A percentile compares a stretch with the other conserved stretches of the same genome.
Evolutionary conservation across 2,888 invertebrate genomes (phyloP).

Genomic region (Himalopsyche japonica): DNA sequence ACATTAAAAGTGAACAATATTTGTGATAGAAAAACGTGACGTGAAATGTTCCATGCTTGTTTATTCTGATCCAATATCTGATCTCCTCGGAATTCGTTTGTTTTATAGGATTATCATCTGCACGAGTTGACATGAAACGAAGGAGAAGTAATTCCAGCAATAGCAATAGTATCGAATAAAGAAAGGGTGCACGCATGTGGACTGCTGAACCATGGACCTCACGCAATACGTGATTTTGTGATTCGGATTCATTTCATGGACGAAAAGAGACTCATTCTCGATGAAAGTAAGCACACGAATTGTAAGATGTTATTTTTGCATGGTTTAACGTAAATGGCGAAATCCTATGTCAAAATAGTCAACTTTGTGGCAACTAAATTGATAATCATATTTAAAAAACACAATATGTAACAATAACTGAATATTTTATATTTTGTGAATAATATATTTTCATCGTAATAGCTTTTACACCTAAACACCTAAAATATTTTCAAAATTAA

Average conservation of each 20-base stretch:
- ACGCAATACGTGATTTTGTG: not conserved
- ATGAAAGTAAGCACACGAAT: not conserved
- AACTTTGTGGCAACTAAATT: too few relatives aligned
- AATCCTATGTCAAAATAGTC: not conserved
- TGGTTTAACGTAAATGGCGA: not conserved
- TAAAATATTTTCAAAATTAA: too few relatives aligned
- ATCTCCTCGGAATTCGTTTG: constrained; percentile 50
- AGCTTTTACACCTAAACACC: too few relatives aligned
- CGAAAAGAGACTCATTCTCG: not conserved
- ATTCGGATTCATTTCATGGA: not conserved
- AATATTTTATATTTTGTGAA: too few relatives aligned
- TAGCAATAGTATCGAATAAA: not conserved
- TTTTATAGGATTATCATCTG: constrained; percentile 59
- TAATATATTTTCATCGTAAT: too few relatives aligned
- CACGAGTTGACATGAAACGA: constrained; percentile 60
- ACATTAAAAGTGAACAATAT: too few relatives aligned
- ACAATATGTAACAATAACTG: too few relatives aligned
- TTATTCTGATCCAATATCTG: not conserved
- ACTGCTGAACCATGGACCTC: not conserved
- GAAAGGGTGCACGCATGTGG: not conserved
- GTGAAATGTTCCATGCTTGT: not conserved
- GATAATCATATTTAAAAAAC: too few relatives aligned
- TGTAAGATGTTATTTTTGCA: not conserved
- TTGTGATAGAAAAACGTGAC: too few relatives aligned
- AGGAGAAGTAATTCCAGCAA: constrained; percentile 55